Conservation (phyloP, 2,888 invertebrate genomes). For the Loripinus fragilis region DNA sequence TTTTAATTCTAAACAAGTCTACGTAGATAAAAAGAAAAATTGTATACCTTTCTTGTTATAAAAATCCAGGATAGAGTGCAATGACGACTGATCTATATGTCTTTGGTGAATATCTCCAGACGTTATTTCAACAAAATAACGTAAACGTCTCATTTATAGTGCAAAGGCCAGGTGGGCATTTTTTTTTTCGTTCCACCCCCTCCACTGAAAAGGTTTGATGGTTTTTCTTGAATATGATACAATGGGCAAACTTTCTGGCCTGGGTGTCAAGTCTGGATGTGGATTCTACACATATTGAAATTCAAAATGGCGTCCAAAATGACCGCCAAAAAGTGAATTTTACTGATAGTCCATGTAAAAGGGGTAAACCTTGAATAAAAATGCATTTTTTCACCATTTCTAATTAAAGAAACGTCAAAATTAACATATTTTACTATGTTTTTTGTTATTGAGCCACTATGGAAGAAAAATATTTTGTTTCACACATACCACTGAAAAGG, state of each 20-base stretch:
- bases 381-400: not conserved
- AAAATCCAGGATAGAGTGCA: too few relatives aligned
- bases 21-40: too few relatives aligned
- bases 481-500: not conserved
- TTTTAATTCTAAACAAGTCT: too few relatives aligned
- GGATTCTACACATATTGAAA: not conserved
- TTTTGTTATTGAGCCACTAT: not conserved
- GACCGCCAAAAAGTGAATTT: not conserved
- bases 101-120: too few relatives aligned
- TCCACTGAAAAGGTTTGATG: too few relatives aligned
- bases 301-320: constrained; percentile 5
- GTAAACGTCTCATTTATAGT: too few relatives aligned
- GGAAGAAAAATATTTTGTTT: not conserved
- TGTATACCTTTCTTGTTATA: too few relatives aligned
- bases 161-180: too few relatives aligned
- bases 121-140: too few relatives aligned
- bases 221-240: not conserved
- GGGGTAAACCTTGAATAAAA: not conserved
- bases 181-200: too few relatives aligned
- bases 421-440: not conserved
- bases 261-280: constrained; percentile 2
- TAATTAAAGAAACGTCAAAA: not conserved
- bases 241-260: not conserved
- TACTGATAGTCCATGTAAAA: not conserved
- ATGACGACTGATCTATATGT: too few relatives aligned